Base-by-base conservation (phyloP, 1,140 invertebrate species). In the Anthonomus grandis region DNA sequence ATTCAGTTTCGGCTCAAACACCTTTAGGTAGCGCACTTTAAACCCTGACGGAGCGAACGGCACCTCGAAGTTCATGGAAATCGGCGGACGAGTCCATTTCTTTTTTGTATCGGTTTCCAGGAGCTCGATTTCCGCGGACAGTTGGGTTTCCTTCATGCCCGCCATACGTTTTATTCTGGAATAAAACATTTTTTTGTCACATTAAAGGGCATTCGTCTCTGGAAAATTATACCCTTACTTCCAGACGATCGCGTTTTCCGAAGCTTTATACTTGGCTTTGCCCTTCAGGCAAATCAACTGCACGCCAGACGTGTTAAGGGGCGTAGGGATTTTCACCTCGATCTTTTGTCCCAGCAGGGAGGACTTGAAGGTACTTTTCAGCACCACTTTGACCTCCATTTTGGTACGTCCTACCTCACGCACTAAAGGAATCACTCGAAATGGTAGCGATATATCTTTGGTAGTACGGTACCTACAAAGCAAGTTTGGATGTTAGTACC, bases 41-140 rank as follows among this genome's bases (percentile, higher is more conserved):
- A 99, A 98, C 10, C 97, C 97, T 57, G 97, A 99, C 8, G 97
- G 97, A 9, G 97, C 97, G 61, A 89, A 89, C n/a, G 86, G 86
- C 70, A 98, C 95, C 79, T 99, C 97, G 76, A 99, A 99, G 76
- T 97, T 98, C 97, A 99, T 99, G 0, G 97, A 99, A 67, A 99
- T 99, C n/a, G 97, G 97, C 25, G 97, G 97, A 48, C 97, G 82
- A 5, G 97, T 99, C 97, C 97, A 99, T 76, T 99, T 99, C 77
- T 99, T 99, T 77, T 99, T 99, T 1, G 91, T 94, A 69, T 97
- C 95, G 3, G 97, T 99, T 75, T 97, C 95, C 23, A 99, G 78
- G n/a, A 99, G 78, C 75, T 99, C 97, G 53, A 99, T 99, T 79
- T 99, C 97, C 0, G 97, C 97, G 17, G 96, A 99, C 10, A 99